phyloP scores from a whole-genome alignment of 2,113 vertebrate genomes.

The Hepsetus odoe region DNA sequence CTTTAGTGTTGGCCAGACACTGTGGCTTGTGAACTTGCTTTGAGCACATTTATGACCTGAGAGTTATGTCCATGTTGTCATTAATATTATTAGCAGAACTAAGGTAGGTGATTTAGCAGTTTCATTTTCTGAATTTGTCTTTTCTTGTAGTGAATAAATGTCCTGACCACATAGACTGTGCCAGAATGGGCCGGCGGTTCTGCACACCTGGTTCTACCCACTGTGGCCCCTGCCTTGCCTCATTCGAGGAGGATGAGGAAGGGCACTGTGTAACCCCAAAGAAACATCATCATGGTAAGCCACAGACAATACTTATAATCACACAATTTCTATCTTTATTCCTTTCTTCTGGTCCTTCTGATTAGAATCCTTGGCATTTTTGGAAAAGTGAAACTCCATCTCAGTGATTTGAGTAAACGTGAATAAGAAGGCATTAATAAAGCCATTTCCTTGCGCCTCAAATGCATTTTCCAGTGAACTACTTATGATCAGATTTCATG shows the following conservation, averaged over 20 bases:
- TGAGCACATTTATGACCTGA: too few species aligned
- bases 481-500: too few species aligned
- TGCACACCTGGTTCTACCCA: conserved; percentile 69
- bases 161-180: conserved; percentile 79
- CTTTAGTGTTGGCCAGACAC: too few species aligned
- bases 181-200: conserved; percentile 70
- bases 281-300: conserved; percentile 50
- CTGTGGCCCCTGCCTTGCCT: conserved; percentile 82
- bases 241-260: conserved; percentile 71
- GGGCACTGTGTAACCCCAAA: conserved; percentile 71
- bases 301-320: neutral
- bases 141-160: conserved; percentile 66
- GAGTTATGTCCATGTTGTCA: too few species aligned
- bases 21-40: too few species aligned
- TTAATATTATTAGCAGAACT: neutral
- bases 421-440: too few species aligned
- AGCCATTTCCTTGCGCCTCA: too few species aligned
- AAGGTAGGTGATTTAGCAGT: neutral
- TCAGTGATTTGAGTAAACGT: too few species aligned
- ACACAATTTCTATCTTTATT: neutral
- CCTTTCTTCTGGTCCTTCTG: too few species aligned
- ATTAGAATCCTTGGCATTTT: too few species aligned
- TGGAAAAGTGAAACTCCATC: too few species aligned
- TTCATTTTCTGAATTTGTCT: neutral
- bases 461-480: too few species aligned